phyloP scores from a whole-genome alignment of 2,797 vertebrate genomes.

The Oryzias dopingdopingensis region DNA sequence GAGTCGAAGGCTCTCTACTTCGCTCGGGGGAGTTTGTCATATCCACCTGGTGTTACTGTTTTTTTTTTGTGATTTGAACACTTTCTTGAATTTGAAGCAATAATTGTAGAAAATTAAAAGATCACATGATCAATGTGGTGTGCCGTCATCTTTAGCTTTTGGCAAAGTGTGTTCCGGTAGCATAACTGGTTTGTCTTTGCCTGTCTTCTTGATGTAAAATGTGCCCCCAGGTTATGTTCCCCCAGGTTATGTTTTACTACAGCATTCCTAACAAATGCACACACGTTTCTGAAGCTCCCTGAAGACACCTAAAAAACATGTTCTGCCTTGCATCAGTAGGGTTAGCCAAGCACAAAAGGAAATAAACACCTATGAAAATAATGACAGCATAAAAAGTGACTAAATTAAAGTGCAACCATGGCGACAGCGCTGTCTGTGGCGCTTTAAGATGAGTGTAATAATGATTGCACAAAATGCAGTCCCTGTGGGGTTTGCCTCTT shows the following conservation, averaged over 20 bases:
- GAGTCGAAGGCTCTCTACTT: conserved; percentile 21
- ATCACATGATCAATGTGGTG: conserved; percentile 5
- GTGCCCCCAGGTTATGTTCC: conserved; percentile 44
- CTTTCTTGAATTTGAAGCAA: no score
- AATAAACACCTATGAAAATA: conserved; percentile 19
- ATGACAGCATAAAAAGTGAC: conserved; percentile 10
- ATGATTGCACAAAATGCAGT: conserved; percentile 57
- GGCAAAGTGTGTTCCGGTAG: conserved; percentile 5
- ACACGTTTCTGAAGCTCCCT: conserved; percentile 17
- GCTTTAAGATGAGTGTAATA: conserved; percentile 47
- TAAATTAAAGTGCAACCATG: conserved; percentile 41
- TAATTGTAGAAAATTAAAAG: conserved; percentile 13
- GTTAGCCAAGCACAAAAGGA: conserved; percentile 16
- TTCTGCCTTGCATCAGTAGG: conserved; percentile 31
- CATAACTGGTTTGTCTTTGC: conserved; percentile 23
- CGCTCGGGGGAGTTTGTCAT: conserved; percentile 33
- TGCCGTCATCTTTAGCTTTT: conserved; percentile 30
- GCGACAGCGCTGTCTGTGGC: conserved; percentile 24
- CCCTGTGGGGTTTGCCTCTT: conserved; percentile 54
- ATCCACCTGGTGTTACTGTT: conserved; percentile 35
- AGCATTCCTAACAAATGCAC: conserved; percentile 32
- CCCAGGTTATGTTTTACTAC: conserved; percentile 37
- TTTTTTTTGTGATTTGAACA: no score
- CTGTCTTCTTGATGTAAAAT: conserved; percentile 26
- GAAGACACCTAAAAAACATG: conserved; percentile 33